Conservation (phyloP, 2,797 vertebrate genomes). For the Morelia viridis region DNA sequence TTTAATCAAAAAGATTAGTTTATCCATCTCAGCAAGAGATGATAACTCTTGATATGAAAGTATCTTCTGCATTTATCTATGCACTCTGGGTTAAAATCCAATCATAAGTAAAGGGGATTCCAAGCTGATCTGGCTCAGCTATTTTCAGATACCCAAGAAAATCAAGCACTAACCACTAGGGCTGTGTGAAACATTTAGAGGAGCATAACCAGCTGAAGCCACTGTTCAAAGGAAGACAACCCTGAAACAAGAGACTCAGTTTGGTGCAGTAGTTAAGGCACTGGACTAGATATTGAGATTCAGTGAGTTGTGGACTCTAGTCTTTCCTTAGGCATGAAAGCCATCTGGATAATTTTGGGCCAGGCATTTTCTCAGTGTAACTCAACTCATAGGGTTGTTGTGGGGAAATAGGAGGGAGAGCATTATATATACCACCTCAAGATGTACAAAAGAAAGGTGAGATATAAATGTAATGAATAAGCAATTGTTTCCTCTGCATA, state of each 20-base stretch:
- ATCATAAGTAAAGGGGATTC: background rate
- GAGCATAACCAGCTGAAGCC: background rate
- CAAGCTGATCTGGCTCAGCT: background rate
- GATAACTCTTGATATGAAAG: background rate
- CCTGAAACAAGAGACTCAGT: too few species aligned
- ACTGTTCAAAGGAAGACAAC: too few species aligned
- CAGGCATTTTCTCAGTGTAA: background rate
- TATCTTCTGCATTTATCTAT: background rate
- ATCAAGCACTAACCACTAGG: background rate
- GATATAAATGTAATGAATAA: background rate
- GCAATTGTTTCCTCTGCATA: background rate
- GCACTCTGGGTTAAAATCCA: background rate
- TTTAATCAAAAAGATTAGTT: too few species aligned
- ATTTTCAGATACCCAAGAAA: background rate
- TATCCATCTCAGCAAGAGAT: too few species aligned
- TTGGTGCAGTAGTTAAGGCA: too few species aligned
- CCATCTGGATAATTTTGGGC: background rate
- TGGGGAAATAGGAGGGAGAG: background rate
- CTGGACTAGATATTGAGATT: too few species aligned
- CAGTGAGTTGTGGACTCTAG: too few species aligned
- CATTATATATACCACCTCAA: background rate
- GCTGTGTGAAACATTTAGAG: background rate
- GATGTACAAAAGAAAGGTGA: background rate
- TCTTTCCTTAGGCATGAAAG: background rate
- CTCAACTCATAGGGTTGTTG: background rate